Percentiles rank a stretch among this genome's conserved stretches.
Conservation (phyloP, 1,140 invertebrate species). For the Penaeus chinensis region DNA sequence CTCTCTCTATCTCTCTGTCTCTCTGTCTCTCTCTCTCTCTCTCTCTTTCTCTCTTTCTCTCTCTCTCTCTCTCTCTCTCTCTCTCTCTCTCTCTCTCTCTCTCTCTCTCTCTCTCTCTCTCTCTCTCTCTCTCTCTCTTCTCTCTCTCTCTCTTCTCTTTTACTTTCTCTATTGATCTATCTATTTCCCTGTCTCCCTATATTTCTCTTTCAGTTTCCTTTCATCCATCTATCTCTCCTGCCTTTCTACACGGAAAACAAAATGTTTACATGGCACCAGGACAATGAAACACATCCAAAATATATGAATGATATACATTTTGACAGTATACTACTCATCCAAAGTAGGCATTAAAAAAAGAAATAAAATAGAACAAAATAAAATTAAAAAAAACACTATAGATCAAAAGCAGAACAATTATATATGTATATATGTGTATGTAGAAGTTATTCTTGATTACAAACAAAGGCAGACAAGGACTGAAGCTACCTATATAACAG, state of each 20-base stretch:
- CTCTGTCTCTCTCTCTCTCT: constrained; percentile 27
- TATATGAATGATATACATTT: too few relatives aligned
- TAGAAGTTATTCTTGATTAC: too few relatives aligned
- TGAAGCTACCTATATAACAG: too few relatives aligned
- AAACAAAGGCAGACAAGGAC: too few relatives aligned
- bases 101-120: constrained; percentile 13
- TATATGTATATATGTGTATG: too few relatives aligned
- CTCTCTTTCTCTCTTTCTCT: not conserved
- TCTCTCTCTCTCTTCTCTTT: constrained; percentile 36
- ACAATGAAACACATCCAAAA: too few relatives aligned
- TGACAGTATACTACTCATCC: too few relatives aligned
- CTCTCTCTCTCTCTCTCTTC: constrained; percentile 27
- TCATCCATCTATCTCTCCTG: not conserved
- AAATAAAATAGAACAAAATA: too few relatives aligned
- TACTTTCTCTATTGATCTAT: not conserved
- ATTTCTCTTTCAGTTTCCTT: not conserved
- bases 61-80: constrained; percentile 16
- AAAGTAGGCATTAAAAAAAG: too few relatives aligned
- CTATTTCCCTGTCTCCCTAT: not conserved
- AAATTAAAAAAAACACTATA: too few relatives aligned
- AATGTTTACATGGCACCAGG: too few relatives aligned
- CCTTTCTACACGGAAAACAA: not conserved
- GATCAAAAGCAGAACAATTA: too few relatives aligned
- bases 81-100: not conserved
- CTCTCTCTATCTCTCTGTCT: constrained; percentile 4